Percentiles rank a stretch among this genome's conserved stretches.
phyloP scores from a whole-genome alignment of 2,888 invertebrate species.

The Apamea monoglypha region DNA sequence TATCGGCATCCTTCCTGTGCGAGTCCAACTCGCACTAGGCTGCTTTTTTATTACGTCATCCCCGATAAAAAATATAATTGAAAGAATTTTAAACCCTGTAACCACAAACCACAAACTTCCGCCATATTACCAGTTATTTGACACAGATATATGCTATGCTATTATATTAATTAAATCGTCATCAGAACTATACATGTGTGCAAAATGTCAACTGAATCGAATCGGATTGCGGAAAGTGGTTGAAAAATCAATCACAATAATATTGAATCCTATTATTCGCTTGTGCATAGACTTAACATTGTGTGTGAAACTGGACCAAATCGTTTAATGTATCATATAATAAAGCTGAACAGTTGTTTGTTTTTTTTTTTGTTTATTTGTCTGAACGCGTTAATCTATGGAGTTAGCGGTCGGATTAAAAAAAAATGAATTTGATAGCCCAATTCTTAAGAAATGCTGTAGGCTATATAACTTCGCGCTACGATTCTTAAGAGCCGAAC shows the following conservation, averaged over 20 bases:
- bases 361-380: too few species aligned
- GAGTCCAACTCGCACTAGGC: too few species aligned
- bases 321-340: too few species aligned
- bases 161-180: neutral
- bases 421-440: too few species aligned
- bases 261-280: neutral
- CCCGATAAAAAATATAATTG: neutral
- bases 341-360: too few species aligned
- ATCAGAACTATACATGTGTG: neutral
- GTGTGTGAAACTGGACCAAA: too few species aligned
- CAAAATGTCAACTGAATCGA: slow-evolving; percentile 5
- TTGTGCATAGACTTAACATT: too few species aligned
- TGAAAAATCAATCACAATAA: neutral
- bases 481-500: too few species aligned
- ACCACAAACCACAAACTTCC: neutral
- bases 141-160: neutral
- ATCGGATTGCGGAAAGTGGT: neutral
- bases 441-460: too few species aligned
- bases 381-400: too few species aligned
- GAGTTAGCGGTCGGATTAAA: too few species aligned
- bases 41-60: neutral
- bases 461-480: too few species aligned
- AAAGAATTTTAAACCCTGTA: neutral
- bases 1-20: neutral
- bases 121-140: neutral